Percentiles rank a stretch among this genome's conserved stretches.
Conservation (phyloP, 2,888 invertebrate genomes). For the Hofmannophila pseudospretella region DNA sequence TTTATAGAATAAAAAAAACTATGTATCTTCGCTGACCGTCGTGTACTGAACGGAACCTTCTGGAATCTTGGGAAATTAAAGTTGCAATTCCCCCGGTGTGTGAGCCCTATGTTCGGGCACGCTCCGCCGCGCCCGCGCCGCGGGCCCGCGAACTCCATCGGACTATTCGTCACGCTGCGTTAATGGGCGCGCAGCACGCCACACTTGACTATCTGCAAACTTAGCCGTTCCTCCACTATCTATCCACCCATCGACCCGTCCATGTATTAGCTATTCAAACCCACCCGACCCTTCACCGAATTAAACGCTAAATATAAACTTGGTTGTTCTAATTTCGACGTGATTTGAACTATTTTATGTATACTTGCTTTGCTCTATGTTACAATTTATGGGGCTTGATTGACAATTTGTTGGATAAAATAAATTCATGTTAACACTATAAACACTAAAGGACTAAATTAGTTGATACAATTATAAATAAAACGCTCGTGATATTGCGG, state of each 20-base stretch:
- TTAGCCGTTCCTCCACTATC: constrained; percentile 26
- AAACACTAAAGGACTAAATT: too few relatives aligned
- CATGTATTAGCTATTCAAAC: constrained; percentile 6
- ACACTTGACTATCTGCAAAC: constrained; percentile 67
- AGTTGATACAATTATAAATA: too few relatives aligned
- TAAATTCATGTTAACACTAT: too few relatives aligned
- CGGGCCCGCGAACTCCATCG: constrained; percentile 37
- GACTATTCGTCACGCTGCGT: constrained; percentile 75
- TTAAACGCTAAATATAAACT: background rate
- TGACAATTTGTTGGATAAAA: too few relatives aligned
- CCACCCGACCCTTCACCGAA: constrained; percentile 2
- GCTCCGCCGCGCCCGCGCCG: constrained; percentile 36
- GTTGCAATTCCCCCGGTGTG: background rate
- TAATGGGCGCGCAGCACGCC: constrained; percentile 70
- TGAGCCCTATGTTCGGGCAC: constrained; percentile 14
- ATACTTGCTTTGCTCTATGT: too few relatives aligned
- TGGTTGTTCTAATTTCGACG: background rate
- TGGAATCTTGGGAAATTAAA: too few relatives aligned
- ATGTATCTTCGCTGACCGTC: too few relatives aligned
- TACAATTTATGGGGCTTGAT: too few relatives aligned
- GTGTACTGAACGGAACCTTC: too few relatives aligned
- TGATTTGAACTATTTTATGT: too few relatives aligned
- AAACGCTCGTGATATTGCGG: too few relatives aligned
- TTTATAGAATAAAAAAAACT: too few relatives aligned
- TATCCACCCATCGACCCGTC: constrained; percentile 4